Evolutionary conservation across 2,888 invertebrate genomes (phyloP).

Genomic region (Panzeria rudis): DNA sequence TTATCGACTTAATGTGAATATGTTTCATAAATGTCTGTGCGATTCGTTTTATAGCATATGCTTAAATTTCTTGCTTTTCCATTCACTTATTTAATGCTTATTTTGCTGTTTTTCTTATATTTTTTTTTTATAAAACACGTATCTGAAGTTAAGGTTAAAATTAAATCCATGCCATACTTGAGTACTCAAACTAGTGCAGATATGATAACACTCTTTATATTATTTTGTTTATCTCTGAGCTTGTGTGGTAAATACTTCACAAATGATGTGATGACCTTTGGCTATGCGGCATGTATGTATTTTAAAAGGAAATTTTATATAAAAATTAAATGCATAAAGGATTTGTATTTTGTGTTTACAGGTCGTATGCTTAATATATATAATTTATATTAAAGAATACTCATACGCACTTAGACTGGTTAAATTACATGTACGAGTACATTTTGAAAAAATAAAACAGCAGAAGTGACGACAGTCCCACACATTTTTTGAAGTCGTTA

Average conservation of each 20-base stretch:
- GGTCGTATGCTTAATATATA: not conserved
- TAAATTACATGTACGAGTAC: too few species aligned
- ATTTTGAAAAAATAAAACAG: too few species aligned
- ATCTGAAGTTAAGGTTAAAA: conserved; percentile 46
- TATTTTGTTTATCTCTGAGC: conserved; percentile 22
- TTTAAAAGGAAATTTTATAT: not conserved
- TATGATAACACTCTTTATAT: conserved; percentile 59
- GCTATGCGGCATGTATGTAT: conserved; percentile 61
- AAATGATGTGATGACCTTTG: conserved; percentile 60
- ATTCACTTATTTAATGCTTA: conserved; percentile 6
- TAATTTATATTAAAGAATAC: not conserved
- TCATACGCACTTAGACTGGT: conserved; percentile 24
- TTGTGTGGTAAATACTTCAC: conserved; percentile 28
- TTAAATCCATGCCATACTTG: conserved; percentile 43
- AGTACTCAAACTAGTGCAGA: not conserved
- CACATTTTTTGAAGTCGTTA: too few species aligned
- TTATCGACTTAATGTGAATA: conserved; percentile 8
- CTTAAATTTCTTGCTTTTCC: conserved; percentile 3
- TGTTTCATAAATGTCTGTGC: conserved; percentile 27
- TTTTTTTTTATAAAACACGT: conserved; percentile 45
- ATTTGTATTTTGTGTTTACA: not conserved
- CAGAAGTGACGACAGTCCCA: too few species aligned
- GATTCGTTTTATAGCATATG: conserved; percentile 24
- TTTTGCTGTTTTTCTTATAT: not conserved
- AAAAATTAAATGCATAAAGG: not conserved